Evolutionary conservation across 1,140 invertebrate genomes (phyloP), one percentile per base, ranked within the genome.

Genomic region (Drosophila novamexicana): DNA sequence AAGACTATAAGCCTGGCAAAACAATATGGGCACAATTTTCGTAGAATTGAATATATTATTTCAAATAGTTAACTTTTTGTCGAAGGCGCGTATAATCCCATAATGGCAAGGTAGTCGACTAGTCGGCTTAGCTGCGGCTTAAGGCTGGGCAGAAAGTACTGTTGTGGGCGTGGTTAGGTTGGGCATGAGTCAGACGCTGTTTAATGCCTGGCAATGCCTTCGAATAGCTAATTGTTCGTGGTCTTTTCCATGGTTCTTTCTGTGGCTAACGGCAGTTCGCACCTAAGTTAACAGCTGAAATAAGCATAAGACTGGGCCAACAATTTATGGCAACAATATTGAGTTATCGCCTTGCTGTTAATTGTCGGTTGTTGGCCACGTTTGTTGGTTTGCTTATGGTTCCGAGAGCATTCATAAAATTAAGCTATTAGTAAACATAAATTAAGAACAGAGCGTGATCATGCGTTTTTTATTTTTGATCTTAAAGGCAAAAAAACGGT

Each of bases 301-400:
- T 71, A 52, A 65, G 44, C 76, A 65, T 10, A 53, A 65, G 62
- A 53, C 65, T 37, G 12, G 57, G 57, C 40, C 50, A 40, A 49
- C 56, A 53, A 58, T 16, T 29, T 16, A 16, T 29, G n/a, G 50
- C 36, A 40, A 56, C 45, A 75, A 79, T 52, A 37, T 69, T 59
- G 45, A 59, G 36, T 83, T 83, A 83, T 67, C 80, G 76, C 62
- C 39, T 68, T n/a, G 58, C 44, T 76, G 80, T 69, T 83, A 83
- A 83, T 83, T 83, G 80, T 66, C 71, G 49, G 59, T 54, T 59
- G 71, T 37, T 68, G 59, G 14, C 45, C 72, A 64, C 57, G 79
- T 75, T 82, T 58, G 75, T 57, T 73, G 71, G 69, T 70, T 63
- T 72, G 78, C 65, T 54, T 59, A 58, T 49, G 59, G 56, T 54